phyloP scores from a whole-genome alignment of 2,113 vertebrate genomes.

The Oxyruncus cristatus region DNA sequence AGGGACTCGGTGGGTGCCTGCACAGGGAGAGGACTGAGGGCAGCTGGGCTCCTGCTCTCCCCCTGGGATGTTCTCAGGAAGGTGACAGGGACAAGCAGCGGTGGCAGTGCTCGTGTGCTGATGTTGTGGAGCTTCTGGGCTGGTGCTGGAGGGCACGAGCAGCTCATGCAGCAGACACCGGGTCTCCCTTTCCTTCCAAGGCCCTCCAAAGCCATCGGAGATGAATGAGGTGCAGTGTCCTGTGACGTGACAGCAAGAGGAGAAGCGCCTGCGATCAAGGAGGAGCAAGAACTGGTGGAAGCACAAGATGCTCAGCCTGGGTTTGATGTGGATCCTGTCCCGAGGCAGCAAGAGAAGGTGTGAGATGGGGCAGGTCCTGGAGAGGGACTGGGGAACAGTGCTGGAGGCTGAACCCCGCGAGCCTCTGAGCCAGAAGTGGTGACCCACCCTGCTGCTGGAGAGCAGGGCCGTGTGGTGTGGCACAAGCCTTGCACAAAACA shows the following conservation, averaged over 20 bases:
- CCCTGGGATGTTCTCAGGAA: not conserved
- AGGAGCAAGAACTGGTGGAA: not conserved
- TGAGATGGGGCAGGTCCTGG: not conserved
- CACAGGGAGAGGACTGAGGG: not conserved
- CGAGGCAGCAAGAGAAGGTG: fast-evolving
- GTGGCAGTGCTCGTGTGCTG: fast-evolving
- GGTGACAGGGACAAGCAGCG: fast-evolving
- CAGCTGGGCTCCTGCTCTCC: not conserved
- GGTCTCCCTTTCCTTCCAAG: not conserved
- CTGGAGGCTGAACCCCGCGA: not conserved
- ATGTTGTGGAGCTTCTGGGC: not conserved
- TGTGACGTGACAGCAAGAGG: not conserved
- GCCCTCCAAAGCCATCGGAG: not conserved
- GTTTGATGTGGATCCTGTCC: not conserved
- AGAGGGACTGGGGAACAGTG: fast-evolving
- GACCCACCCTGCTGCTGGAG: not conserved
- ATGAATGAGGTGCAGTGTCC: fast-evolving
- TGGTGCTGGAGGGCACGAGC: not conserved
- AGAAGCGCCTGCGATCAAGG: fast-evolving
- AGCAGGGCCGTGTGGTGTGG: fast-evolving
- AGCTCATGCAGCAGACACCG: fast-evolving
- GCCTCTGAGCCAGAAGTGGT: not conserved
- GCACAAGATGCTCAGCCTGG: not conserved
- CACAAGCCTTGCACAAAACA: fast-evolving
- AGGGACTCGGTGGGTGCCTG: not conserved